Evolutionary conservation across 2,113 vertebrate species (phyloP).

Genomic region (Psittacara wagleri): DNA sequence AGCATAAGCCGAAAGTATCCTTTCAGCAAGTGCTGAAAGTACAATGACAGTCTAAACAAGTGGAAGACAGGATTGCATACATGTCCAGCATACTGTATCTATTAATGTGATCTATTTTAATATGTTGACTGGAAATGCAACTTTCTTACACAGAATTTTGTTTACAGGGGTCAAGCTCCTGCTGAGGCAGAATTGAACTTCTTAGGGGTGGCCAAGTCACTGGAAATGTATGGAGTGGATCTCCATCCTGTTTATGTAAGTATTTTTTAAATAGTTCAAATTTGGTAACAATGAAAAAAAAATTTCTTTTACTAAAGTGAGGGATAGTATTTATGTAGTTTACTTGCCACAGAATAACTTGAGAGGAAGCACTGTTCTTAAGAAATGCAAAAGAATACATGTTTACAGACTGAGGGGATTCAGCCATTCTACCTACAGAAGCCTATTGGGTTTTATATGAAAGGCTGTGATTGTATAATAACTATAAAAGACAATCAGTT

Average conservation of each 20-base stretch:
- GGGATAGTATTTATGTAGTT: neutral
- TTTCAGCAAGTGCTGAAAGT: neutral
- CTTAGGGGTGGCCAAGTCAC: constrained; percentile 83
- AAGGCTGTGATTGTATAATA: constrained; percentile 40
- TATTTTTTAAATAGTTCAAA: constrained; percentile 56
- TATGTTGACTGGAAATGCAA: neutral
- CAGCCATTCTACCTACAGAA: neutral
- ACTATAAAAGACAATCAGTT: constrained; percentile 17
- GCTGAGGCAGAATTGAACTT: constrained; percentile 86
- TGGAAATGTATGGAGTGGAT: constrained; percentile 94
- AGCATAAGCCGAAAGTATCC: neutral
- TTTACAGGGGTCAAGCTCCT: constrained; percentile 82
- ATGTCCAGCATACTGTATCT: neutral
- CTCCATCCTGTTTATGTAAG: constrained; percentile 91
- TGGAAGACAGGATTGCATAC: neutral
- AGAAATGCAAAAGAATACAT: neutral
- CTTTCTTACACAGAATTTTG: constrained; percentile 26
- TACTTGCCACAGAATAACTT: neutral
- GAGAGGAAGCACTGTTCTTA: neutral
- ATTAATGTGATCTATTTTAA: neutral
- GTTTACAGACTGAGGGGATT: neutral
- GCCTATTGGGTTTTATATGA: constrained; percentile 24
- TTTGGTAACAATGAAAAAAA: neutral
- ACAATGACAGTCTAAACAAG: neutral
- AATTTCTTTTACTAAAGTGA: neutral